Evolutionary conservation across 2,888 invertebrate genomes (phyloP), one percentile per base, ranked within the genome.

Genomic region (Poecilus cupreus): DNA sequence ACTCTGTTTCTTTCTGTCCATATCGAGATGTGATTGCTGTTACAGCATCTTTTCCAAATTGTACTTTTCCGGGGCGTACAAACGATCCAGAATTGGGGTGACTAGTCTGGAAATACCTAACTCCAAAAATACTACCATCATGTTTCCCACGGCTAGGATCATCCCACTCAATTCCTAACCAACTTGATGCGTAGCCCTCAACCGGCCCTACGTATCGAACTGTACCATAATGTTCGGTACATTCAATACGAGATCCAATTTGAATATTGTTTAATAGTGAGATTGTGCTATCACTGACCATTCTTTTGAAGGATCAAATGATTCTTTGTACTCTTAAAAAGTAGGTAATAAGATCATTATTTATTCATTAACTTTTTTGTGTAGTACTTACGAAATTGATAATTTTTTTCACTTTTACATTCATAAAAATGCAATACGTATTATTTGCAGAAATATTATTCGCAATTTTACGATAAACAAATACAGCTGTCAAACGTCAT

Each of bases 91-190:
- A 94, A 1, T 92, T 95, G n/a, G 94, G 93, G 87, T 93, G 91
- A 70, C 93, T 92, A 0, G 95, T 91, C 87, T 92, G 91, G 88
- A 98, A 99, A 89, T 98, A 98, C 84, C 93, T 92, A 64, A 92
- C 90, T 64, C 94, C 96, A 83, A 96, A 93, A 51, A 97, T 92
- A 54, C 92, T 92, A 0, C 99, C 99, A 90, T 97, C 94, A 87
- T 99, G 98, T 88, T 97, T 98, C 0, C 99, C 99, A 85, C 98
- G 91, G 5, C 90, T 89, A 2, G 93, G 91, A 86, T 97, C 94
- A 88, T 99, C 98, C 98, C 98, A 99, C 88, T 99, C 98, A n/a
- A 99, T 93, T 0, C 99, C 99, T 80, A 97, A 91, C 98, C 98
- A 98, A 32, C 90, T 87, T 54, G 95, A 95, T 81, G 91, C 89